Conservation (phyloP, 2,888 invertebrate species). For the Choreutis nemorana region DNA sequence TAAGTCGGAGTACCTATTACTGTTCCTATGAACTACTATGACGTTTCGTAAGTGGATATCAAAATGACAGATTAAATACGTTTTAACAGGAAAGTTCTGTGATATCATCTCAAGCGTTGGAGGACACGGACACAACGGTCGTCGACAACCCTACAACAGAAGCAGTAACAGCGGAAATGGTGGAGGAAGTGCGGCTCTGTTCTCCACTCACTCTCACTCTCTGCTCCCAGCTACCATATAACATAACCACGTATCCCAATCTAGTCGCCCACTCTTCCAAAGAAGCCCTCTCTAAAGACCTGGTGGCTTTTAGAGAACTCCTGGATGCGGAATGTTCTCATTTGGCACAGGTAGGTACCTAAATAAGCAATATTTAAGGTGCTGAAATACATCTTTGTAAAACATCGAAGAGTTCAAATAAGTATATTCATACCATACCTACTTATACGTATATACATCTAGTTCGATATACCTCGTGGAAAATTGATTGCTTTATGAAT, state of each 20-base stretch:
- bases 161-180: slow-evolving; percentile 36
- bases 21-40: too few species aligned
- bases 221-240: slow-evolving; percentile 78
- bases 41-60: too few species aligned
- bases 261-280: slow-evolving; percentile 71
- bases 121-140: slow-evolving; percentile 41
- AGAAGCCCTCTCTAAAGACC: slow-evolving; percentile 73
- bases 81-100: slow-evolving; percentile 58
- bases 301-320: slow-evolving; percentile 85
- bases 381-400: neutral
- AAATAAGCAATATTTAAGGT: too few species aligned
- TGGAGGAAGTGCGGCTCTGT: slow-evolving; percentile 73
- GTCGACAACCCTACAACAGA: slow-evolving; percentile 47
- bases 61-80: too few species aligned
- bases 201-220: slow-evolving; percentile 71
- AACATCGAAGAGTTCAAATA: too few species aligned
- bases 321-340: slow-evolving; percentile 91
- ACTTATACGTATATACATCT: too few species aligned
- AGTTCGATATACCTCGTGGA: slow-evolving; percentile 1
- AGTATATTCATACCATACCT: too few species aligned
- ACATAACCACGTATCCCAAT: slow-evolving; percentile 86
- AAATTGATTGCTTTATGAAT: too few species aligned
- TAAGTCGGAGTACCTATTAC: too few species aligned
- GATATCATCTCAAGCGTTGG: slow-evolving; percentile 49
- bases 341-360: slow-evolving; percentile 73